Base-by-base conservation (phyloP, 1,140 invertebrate genomes). In the Bombyx mandarina region DNA sequence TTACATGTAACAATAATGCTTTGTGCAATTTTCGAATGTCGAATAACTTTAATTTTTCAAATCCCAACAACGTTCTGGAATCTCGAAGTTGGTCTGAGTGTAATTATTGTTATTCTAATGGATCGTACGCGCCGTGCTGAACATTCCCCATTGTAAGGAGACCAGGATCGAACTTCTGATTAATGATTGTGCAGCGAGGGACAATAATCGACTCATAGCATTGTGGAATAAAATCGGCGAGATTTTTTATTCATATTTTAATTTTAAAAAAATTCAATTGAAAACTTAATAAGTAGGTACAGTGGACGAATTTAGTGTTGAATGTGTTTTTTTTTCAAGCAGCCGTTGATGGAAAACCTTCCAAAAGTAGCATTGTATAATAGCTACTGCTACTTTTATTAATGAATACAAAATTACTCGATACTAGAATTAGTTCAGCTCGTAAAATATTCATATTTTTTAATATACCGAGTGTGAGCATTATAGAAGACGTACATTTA, bases 61-160 rank as follows among this genome's bases (percentile, higher is more conserved):
- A 70, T 62, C 66, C 46, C 4, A 35, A 35, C 26, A 35, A 35
- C 26, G 4, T 35, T 35, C 26, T 35, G 26, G 26, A 35, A 35
- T 35, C 26, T 5, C 26, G 26, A 35, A 35, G 26, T 51, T 51
- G 66, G 73, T 77, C 66, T 77, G 82, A 82, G 79, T 82, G 75
- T 82, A 85, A 86, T 86, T 82, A 86, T 84, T 86, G 77, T 81
- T 83, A 83, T 86, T 85, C 77, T 82, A 85, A 86, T 83, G 80
- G 80, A 76, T 81, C 73, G 79, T 69, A 73, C 79, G 77, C 66
- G 71, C 73, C 73, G 73, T 75, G 77, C 73, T 71, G 75, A 83
- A 75, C 79, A 80, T 82, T 76, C 80, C 79, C 83, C 67, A 84
- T 85, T 86, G 83, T 86, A 77, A 86, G 82, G 67, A 81, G 80